Conservation (phyloP, 2,888 invertebrate species). For the Ethmia dodecea region DNA sequence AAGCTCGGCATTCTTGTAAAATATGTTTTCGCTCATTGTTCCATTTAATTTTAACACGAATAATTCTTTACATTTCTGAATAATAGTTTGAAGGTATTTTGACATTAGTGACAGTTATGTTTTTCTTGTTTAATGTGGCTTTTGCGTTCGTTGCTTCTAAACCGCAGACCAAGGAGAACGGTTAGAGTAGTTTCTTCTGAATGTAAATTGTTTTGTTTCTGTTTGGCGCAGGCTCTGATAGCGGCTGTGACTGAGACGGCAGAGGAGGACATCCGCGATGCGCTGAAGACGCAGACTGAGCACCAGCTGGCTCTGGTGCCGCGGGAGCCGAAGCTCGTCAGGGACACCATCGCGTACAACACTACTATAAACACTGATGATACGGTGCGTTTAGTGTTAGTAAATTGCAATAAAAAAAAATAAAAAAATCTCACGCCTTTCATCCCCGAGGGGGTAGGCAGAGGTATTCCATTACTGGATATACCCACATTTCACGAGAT, state of each 20-base stretch:
- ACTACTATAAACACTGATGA: constrained; percentile 93
- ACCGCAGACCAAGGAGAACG: neutral
- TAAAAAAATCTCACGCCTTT: too few relatives aligned
- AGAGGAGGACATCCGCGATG: constrained; percentile 83
- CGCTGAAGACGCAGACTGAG: constrained; percentile 80
- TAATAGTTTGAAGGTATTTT: constrained; percentile 2
- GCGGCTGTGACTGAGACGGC: constrained; percentile 80
- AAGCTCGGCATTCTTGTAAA: constrained; percentile 85
- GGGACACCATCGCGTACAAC: constrained; percentile 85
- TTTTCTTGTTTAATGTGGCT: neutral
- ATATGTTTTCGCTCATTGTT: constrained; percentile 47
- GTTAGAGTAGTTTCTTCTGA: neutral
- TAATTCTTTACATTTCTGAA: constrained; percentile 8
- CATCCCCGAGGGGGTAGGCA: too few relatives aligned
- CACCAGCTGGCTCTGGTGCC: constrained; percentile 80
- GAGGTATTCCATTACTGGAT: too few relatives aligned
- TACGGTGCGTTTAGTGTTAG: constrained; percentile 55
- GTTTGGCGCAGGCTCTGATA: constrained; percentile 82
- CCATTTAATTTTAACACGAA: constrained; percentile 6
- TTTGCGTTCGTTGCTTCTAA: neutral
- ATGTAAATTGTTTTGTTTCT: neutral
- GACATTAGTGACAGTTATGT: constrained; percentile 11
- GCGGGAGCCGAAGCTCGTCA: constrained; percentile 83
- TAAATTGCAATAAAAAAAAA: too few relatives aligned
- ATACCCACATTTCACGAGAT: too few relatives aligned